Conservation (phyloP, 2,113 vertebrate species). For the Chelonoidis abingdonii region DNA sequence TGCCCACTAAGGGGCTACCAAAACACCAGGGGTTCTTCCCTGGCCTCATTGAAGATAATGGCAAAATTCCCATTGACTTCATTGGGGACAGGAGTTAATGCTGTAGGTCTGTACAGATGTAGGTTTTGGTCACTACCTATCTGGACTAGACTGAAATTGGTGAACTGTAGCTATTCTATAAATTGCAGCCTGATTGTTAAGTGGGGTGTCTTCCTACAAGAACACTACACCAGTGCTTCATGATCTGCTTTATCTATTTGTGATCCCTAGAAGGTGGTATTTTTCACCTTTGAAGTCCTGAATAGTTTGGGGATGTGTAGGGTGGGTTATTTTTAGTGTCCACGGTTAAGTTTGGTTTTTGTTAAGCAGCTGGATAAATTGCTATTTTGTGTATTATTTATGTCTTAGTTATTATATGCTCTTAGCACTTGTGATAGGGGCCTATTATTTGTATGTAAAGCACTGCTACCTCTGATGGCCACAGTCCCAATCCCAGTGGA, state of each 20-base stretch:
- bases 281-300: not conserved
- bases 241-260: not conserved
- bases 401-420: not conserved
- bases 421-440: not conserved
- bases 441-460: not conserved
- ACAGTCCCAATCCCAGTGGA: too few relatives aligned
- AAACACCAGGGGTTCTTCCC: not conserved
- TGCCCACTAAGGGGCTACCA: not conserved
- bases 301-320: not conserved
- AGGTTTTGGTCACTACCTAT: not conserved
- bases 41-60: not conserved
- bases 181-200: not conserved
- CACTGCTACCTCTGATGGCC: not conserved
- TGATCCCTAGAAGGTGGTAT: not conserved
- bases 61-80: not conserved
- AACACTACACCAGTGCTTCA: not conserved
- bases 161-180: not conserved
- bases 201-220: not conserved
- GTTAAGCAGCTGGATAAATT: not conserved
- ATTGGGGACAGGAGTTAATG: not conserved
- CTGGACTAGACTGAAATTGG: not conserved
- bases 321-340: not conserved
- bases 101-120: not conserved
- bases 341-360: not conserved
- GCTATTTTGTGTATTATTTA: fast-evolving